phyloP scores from a whole-genome alignment of 2,888 invertebrate genomes.

The Bibio marci region DNA sequence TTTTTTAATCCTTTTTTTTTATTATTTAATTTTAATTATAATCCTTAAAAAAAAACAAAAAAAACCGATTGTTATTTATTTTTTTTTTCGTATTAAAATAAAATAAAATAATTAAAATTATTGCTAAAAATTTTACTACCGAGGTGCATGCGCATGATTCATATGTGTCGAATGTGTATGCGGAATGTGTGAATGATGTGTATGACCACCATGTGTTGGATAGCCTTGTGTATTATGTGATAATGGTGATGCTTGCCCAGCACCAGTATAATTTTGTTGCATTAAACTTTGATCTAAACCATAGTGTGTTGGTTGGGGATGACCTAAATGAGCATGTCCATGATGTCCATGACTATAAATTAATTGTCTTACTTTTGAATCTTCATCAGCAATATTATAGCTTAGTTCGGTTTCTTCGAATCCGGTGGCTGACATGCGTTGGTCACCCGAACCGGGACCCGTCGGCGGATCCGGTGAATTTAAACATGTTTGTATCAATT shows the following conservation, averaged over 20 bases:
- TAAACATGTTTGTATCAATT: conserved; percentile 95
- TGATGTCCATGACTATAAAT: conserved; percentile 51
- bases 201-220: conserved; percentile 27
- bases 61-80: too few species aligned
- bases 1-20: too few species aligned
- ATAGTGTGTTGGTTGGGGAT: conserved; percentile 41
- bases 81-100: too few species aligned
- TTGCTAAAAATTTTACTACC: conserved; percentile 41
- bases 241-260: conserved; percentile 50
- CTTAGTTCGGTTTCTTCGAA: conserved; percentile 98
- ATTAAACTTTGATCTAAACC: conserved; percentile 59
- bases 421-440: conserved; percentile 95
- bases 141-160: conserved; percentile 61
- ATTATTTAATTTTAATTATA: too few species aligned
- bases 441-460: conserved; percentile 55
- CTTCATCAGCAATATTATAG: conserved; percentile 88
- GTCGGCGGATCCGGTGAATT: conserved; percentile 88
- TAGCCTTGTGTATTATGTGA: conserved; percentile 29
- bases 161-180: conserved; percentile 47
- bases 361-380: conserved; percentile 95
- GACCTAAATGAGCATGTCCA: conserved; percentile 50
- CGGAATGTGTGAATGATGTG: conserved; percentile 49
- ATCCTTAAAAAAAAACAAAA: too few species aligned
- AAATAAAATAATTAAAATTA: too few species aligned
- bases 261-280: conserved; percentile 36